Conservation (phyloP, 2,888 invertebrate genomes). For the Drosophila yooni region DNA sequence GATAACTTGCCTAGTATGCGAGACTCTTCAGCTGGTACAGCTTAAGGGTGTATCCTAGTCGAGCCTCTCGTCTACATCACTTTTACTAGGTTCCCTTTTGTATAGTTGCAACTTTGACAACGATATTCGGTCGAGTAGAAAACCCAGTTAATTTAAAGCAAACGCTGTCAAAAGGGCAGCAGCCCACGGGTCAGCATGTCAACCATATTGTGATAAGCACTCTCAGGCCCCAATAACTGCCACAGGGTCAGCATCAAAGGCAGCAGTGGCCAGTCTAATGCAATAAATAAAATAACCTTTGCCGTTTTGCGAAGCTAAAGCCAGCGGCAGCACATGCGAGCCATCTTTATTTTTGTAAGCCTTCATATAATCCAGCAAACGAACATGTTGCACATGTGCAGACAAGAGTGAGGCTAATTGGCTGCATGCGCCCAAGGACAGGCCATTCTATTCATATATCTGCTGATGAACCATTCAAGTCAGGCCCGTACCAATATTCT, state of each 20-base stretch:
- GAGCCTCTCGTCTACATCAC: not conserved
- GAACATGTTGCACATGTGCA: conserved; percentile 29
- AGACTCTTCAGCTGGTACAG: not conserved
- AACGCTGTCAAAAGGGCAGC: conserved; percentile 42
- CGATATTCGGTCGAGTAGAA: conserved; percentile 48
- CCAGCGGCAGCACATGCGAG: conserved; percentile 56
- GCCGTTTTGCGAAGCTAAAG: conserved; percentile 14
- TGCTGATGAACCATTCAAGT: conserved; percentile 26
- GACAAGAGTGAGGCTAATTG: conserved; percentile 36
- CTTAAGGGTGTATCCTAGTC: conserved; percentile 3
- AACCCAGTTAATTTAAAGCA: conserved; percentile 53
- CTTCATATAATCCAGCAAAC: conserved; percentile 58
- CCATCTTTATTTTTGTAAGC: conserved; percentile 61
- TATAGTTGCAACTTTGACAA: conserved; percentile 14
- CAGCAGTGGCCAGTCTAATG: conserved; percentile 43
- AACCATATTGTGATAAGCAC: conserved; percentile 57
- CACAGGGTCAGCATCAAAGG: conserved; percentile 17
- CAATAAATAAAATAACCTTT: conserved; percentile 69
- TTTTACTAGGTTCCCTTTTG: conserved; percentile 4
- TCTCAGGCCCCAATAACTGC: not conserved
- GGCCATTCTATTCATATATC: not conserved
- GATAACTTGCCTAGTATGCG: not conserved
- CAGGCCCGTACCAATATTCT: not conserved
- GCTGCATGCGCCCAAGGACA: conserved; percentile 13
- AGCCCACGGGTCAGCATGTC: conserved; percentile 53